Conservation (phyloP, 2,797 vertebrate genomes). For the Hippocampus kuda region DNA sequence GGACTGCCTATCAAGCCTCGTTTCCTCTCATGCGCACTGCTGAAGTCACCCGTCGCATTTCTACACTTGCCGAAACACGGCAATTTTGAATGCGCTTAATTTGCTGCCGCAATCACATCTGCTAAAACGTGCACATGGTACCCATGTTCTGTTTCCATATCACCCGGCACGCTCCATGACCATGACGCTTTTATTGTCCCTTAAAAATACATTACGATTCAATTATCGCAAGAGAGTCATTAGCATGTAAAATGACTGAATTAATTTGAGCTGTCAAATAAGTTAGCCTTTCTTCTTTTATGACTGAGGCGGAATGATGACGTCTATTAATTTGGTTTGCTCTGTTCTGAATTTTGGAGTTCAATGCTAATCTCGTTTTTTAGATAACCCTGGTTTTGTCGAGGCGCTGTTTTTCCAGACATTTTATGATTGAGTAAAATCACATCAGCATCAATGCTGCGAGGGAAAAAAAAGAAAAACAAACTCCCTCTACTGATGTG, state of each 20-base stretch:
- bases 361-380: background rate
- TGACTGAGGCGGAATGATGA: constrained; percentile 26
- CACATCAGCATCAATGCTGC: background rate
- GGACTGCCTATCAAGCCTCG: background rate
- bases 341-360: constrained; percentile 17
- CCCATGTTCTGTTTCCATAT: constrained; percentile 23
- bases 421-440: constrained; percentile 1
- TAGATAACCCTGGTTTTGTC: background rate
- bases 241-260: constrained; percentile 46
- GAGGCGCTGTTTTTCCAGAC: background rate
- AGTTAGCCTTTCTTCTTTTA: constrained; percentile 6
- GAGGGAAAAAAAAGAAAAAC: background rate
- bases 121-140: constrained; percentile 8
- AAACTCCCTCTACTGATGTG: background rate
- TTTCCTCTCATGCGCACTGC: constrained; percentile 41
- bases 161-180: constrained; percentile 44
- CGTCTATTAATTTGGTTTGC: constrained; percentile 30
- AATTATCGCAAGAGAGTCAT: constrained; percentile 51
- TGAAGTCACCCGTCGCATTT: constrained; percentile 35
- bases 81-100: constrained; percentile 17
- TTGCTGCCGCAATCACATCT: constrained; percentile 16
- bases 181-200: constrained; percentile 46
- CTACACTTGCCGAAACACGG: constrained; percentile 17
- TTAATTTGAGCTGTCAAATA: constrained; percentile 44
- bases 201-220: constrained; percentile 50